These are phyloP conservation scores for Lasius platythorax DNA, from an alignment of 2,888 invertebrate species.

Conservation along the genomic window DNA sequence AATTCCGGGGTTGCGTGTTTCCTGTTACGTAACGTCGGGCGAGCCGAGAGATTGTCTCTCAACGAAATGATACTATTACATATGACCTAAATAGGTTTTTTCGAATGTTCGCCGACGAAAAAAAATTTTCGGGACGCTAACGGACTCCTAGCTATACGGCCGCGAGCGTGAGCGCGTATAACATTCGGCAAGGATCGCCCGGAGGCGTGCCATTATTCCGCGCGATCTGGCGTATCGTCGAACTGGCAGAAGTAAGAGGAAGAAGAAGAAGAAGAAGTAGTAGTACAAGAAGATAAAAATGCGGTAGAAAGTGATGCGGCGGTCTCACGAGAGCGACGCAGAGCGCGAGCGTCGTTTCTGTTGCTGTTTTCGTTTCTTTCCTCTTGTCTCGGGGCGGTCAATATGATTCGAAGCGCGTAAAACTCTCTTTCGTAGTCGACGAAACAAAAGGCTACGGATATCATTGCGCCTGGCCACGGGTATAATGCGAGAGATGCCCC, in stretches of 20 bases:
- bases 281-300: slow-evolving; percentile 64
- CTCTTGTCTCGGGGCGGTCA: slow-evolving; percentile 49
- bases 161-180: slow-evolving; percentile 58
- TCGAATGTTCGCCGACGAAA: slow-evolving; percentile 4
- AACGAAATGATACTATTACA: slow-evolving; percentile 44
- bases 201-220: slow-evolving; percentile 73
- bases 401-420: slow-evolving; percentile 74
- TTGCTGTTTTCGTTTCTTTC: slow-evolving; percentile 6
- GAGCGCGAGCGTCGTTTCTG: slow-evolving; percentile 9
- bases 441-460: slow-evolving; percentile 77
- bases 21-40: slow-evolving; percentile 32
- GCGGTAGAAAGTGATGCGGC: slow-evolving; percentile 65
- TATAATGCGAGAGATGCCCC: slow-evolving; percentile 64
- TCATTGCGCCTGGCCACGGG: slow-evolving; percentile 67
- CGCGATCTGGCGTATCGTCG: slow-evolving; percentile 72
- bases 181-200: slow-evolving; percentile 67
- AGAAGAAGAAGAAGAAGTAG: slow-evolving; percentile 25
- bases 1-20: slow-evolving; percentile 35
- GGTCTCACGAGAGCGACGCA: slow-evolving; percentile 6
- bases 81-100: slow-evolving; percentile 49
- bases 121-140: slow-evolving; percentile 18
- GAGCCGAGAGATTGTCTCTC: slow-evolving; percentile 22
- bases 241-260: slow-evolving; percentile 56
- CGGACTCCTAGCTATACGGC: slow-evolving; percentile 36
- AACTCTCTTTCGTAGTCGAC: slow-evolving; percentile 66